These are phyloP conservation scores for Megaleporinus macrocephalus DNA, from an alignment of 2,113 vertebrate species.

Conservation along the genomic window DNA sequence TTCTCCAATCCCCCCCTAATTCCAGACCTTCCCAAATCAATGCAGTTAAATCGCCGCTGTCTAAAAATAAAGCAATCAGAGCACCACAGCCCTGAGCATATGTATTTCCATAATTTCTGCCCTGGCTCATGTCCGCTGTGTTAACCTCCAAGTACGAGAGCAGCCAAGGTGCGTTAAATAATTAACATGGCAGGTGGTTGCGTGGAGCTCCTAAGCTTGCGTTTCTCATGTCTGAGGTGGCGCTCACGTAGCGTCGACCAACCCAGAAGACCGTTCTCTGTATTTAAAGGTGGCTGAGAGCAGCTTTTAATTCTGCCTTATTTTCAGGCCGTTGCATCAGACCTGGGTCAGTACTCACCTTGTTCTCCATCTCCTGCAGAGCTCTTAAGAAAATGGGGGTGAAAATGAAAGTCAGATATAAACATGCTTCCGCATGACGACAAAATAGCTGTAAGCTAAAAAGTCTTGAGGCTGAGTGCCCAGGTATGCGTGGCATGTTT, in stretches of 20 bases:
- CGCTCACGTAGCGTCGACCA: background rate
- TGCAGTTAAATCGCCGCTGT: too few relatives aligned
- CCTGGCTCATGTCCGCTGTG: background rate
- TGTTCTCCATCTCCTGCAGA: background rate
- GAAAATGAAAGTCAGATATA: too few relatives aligned
- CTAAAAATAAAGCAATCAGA: background rate
- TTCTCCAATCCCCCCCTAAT: too few relatives aligned
- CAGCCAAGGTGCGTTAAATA: background rate
- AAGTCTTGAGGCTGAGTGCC: background rate
- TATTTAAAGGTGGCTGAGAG: slow-evolving; percentile 1
- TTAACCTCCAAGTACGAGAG: background rate
- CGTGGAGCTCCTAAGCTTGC: background rate
- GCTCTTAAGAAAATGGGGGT: background rate
- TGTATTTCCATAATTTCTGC: background rate
- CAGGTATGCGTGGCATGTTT: background rate
- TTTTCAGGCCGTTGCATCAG: slow-evolving; percentile 51
- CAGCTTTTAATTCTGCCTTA: background rate
- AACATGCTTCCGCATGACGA: too few relatives aligned
- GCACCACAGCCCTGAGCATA: background rate
- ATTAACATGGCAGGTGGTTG: background rate
- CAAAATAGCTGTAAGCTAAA: too few relatives aligned
- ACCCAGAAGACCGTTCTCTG: background rate
- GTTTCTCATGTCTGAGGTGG: background rate
- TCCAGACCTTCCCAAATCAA: too few relatives aligned
- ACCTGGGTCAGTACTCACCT: slow-evolving; percentile 6